Percentiles rank a stretch among this genome's conserved stretches.
phyloP scores from a whole-genome alignment of 2,888 invertebrate genomes.

The Orgyia antiqua region DNA sequence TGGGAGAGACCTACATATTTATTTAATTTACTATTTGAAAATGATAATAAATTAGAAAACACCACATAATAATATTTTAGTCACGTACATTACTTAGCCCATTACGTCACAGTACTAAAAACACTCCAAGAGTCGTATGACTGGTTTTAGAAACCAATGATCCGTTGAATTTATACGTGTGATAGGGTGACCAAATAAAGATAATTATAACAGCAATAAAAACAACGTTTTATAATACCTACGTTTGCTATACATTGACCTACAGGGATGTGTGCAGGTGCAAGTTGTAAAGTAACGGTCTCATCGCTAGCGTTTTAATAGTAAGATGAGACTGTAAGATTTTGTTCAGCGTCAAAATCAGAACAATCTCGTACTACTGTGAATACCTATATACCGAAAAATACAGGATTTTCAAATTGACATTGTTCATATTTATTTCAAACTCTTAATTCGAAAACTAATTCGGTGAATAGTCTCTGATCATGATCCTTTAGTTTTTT shows the following conservation, averaged over 20 bases:
- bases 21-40: no score
- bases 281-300: conserved; percentile 5
- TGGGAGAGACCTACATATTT: no score
- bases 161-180: conserved; percentile 29
- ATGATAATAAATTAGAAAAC: no score
- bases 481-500: no score
- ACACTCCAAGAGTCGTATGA: background rate
- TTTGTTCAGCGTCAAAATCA: background rate
- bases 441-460: no score
- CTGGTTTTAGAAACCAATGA: conserved; percentile 26
- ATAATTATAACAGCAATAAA: conserved; percentile 37
- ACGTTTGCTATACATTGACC: conserved; percentile 39
- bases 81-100: conserved; percentile 4
- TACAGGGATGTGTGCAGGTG: conserved; percentile 52
- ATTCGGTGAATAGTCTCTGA: no score
- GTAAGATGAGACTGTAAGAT: no score
- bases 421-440: no score
- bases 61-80: no score
- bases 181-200: conserved; percentile 37
- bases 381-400: no score
- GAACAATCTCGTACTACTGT: no score
- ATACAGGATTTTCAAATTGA: no score
- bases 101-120: conserved; percentile 13
- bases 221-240: conserved; percentile 26
- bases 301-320: background rate